Percentiles rank a stretch among this genome's conserved stretches.
phyloP scores from a whole-genome alignment of 2,797 vertebrate genomes.

The Lacerta agilis region DNA sequence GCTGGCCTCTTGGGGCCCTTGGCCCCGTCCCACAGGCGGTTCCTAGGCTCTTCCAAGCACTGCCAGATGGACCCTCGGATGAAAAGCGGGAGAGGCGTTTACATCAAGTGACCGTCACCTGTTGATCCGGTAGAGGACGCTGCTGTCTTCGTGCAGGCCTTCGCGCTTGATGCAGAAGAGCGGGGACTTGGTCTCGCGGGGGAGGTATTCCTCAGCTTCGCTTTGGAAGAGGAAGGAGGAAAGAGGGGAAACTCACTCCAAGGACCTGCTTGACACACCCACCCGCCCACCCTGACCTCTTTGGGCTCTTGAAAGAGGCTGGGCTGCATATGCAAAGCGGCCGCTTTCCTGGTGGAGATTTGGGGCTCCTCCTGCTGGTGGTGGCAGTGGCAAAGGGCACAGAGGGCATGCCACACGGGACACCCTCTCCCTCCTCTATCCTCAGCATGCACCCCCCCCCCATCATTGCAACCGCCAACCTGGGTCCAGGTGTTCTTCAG shows the following conservation, averaged over 20 bases:
- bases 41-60: too few species aligned
- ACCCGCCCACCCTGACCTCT: not conserved
- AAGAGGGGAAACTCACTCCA: not conserved
- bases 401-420: not conserved
- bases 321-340: not conserved
- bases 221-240: constrained; percentile 69
- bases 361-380: not conserved
- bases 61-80: too few species aligned
- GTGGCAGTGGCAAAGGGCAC: not conserved
- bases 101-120: constrained; percentile 76
- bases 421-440: fast-evolving
- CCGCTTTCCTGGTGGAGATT: not conserved
- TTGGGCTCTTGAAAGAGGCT: too few species aligned
- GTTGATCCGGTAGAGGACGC: constrained; percentile 78
- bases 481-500: not conserved
- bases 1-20: too few species aligned
- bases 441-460: not conserved
- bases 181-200: constrained; percentile 83
- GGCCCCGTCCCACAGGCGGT: too few species aligned
- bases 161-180: constrained; percentile 88
- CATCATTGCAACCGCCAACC: not conserved
- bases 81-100: not conserved
- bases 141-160: constrained; percentile 77
- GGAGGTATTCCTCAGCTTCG: constrained; percentile 86
- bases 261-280: not conserved